A percentile compares a stretch with the other conserved stretches of the same genome.
Conservation (phyloP, 2,888 invertebrate species). For the Deilephila elpenor region DNA sequence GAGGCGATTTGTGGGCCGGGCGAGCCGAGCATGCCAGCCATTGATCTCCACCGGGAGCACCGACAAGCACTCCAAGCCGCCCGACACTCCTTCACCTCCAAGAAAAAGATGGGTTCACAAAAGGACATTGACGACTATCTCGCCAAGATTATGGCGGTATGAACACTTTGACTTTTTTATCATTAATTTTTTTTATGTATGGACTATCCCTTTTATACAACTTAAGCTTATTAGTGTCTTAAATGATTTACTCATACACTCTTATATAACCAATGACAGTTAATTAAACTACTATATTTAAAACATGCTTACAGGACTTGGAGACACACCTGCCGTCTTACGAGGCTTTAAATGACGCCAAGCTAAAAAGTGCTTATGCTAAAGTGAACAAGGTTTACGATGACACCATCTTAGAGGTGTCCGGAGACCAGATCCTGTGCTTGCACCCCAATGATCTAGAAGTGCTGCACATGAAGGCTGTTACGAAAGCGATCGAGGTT, state of each 20-base stretch:
- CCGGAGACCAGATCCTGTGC: constrained; percentile 35
- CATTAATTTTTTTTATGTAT: too few relatives aligned
- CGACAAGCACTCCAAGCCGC: constrained; percentile 82
- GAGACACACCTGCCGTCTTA: constrained; percentile 42
- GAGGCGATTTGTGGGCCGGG: constrained; percentile 91
- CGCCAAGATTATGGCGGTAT: background rate
- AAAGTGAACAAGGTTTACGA: constrained; percentile 45
- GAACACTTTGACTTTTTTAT: background rate
- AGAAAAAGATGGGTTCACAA: constrained; percentile 98
- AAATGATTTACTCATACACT: too few relatives aligned
- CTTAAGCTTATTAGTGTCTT: too few relatives aligned
- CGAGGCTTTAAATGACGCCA: constrained; percentile 47
- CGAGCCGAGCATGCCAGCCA: constrained; percentile 93
- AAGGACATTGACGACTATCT: constrained; percentile 67
- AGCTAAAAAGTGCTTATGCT: constrained; percentile 41
- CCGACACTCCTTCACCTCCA: constrained; percentile 86
- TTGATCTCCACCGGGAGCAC: constrained; percentile 89
- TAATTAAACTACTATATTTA: too few relatives aligned
- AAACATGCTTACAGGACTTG: constrained; percentile 44
- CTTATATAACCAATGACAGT: too few relatives aligned
- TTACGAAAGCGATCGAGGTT: constrained; percentile 30
- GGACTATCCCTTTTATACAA: too few relatives aligned
- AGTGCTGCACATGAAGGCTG: constrained; percentile 37
- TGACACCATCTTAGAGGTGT: constrained; percentile 28
- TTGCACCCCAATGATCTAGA: constrained; percentile 41